phyloP scores from a whole-genome alignment of 2,888 invertebrate genomes.

The Drosophila silvestris region DNA sequence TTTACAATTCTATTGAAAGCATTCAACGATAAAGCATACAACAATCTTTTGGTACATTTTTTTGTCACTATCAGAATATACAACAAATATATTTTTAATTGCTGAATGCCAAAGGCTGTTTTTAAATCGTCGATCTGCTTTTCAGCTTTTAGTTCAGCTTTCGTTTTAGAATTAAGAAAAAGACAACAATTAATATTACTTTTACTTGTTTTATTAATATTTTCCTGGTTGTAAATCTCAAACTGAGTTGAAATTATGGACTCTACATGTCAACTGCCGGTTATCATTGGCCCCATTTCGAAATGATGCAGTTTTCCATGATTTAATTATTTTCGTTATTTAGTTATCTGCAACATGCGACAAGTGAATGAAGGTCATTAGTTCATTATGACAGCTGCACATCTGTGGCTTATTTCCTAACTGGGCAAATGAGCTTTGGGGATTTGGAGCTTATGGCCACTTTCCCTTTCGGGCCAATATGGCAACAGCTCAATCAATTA shows the following conservation, averaged over 20 bases:
- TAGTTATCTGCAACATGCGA: not conserved
- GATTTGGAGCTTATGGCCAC: slow-evolving; percentile 25
- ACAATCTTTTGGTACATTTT: not conserved
- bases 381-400: slow-evolving; percentile 28
- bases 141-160: not conserved
- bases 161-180: too few species aligned
- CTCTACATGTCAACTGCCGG: not conserved
- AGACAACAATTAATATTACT: not conserved
- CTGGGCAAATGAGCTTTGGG: not conserved
- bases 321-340: not conserved
- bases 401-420: slow-evolving; percentile 6
- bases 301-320: not conserved
- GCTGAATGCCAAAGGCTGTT: not conserved
- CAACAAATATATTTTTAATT: not conserved
- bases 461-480: slow-evolving; percentile 46
- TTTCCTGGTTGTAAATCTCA: not conserved
- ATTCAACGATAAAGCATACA: not conserved
- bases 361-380: slow-evolving; percentile 36
- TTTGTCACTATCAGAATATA: not conserved
- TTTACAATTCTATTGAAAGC: not conserved
- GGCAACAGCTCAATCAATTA: slow-evolving; percentile 71
- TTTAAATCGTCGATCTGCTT: not conserved
- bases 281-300: not conserved
- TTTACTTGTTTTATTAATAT: not conserved
- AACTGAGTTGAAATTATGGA: not conserved